Base-by-base conservation (phyloP, 2,797 vertebrate species). In the Acrossocheilus fasciatus region DNA sequence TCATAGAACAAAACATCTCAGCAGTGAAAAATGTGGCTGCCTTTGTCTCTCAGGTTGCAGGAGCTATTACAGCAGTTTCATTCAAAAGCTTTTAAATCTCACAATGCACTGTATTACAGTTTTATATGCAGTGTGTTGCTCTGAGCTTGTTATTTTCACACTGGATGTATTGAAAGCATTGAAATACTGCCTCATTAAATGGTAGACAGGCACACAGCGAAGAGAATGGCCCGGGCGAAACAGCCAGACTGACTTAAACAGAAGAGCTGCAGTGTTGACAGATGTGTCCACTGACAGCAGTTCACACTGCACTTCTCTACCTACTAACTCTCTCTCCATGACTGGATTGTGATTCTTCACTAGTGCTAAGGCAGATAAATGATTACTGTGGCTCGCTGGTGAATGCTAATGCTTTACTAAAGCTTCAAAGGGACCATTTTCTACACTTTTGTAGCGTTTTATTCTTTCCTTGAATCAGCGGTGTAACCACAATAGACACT, bases 61-160 rank as follows among this genome's bases (percentile, higher is more conserved):
- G 54, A 59, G 69, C 81, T 84, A 57, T 88, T 86, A 84, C 57
- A 64, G 75, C 45, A 59, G 81, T 76, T 88, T 69, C 81, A 76
- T 76, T 83, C 75, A 86, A 84, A 81, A 68, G 84, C 84, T 81
- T 77, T 78, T 86, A 86, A 88, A 88, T 75, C 84, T 86, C 81
- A 69, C 81, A 72, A 47, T 75, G 84, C 77, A 59, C 77, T 80
- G 84, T 50, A 73, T 84, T 86, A 70, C 81, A 81, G 85, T 72
- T 83, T 74, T 69, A 83, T 75, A 81, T 78, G 85, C 81, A 30
- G 82, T 62, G 76, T 59, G 87, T 83, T 68, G 57, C 77, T 83
- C 68, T 36, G 69, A 83, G 75, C 36, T 57, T 36, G 66, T 77
- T 83, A 86, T 86, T 83, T 77, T 36, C 74, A 73, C 69, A 43